These are phyloP conservation scores for Styela clava DNA, from an alignment of 23 tunicate genomes.

Conservation along the genomic window DNA sequence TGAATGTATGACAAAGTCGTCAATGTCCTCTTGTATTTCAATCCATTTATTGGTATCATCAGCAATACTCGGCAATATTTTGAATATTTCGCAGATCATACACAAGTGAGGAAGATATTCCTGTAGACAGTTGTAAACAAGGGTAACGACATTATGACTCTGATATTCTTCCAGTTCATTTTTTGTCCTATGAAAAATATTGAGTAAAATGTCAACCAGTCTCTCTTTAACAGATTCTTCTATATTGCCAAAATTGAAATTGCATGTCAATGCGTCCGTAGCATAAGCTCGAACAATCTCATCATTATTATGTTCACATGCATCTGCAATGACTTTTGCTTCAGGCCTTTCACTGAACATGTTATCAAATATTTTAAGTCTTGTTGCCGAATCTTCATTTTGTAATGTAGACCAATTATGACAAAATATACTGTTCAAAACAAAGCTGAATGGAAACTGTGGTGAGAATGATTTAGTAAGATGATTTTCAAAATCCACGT, in stretches of 20 bases:
- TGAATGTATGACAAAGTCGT: constrained; percentile 12
- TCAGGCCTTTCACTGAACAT: not conserved
- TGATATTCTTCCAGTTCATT: not conserved
- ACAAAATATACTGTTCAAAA: not conserved
- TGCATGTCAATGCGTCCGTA: not conserved
- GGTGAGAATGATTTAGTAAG: not conserved
- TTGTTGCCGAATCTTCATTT: not conserved
- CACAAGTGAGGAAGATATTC: not conserved
- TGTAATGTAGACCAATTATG: not conserved
- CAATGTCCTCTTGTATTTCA: constrained; percentile 7
- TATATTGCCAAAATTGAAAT: not conserved
- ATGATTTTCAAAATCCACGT: not conserved
- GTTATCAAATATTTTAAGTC: not conserved
- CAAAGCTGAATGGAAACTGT: constrained; percentile 6
- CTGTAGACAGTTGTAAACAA: constrained; percentile 22
- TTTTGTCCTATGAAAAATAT: not conserved
- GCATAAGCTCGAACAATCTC: not conserved
- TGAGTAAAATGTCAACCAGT: not conserved
- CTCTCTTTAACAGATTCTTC: not conserved
- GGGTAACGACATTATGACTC: constrained; percentile 29
- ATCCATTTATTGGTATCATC: constrained; percentile 14
- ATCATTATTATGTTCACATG: not conserved
- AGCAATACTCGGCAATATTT: constrained; percentile 8
- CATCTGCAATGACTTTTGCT: not conserved
- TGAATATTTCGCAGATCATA: constrained; percentile 22